These are phyloP conservation scores for Tangara arthus DNA, from an alignment of 2,797 vertebrate genomes.

Conservation along the genomic window DNA sequence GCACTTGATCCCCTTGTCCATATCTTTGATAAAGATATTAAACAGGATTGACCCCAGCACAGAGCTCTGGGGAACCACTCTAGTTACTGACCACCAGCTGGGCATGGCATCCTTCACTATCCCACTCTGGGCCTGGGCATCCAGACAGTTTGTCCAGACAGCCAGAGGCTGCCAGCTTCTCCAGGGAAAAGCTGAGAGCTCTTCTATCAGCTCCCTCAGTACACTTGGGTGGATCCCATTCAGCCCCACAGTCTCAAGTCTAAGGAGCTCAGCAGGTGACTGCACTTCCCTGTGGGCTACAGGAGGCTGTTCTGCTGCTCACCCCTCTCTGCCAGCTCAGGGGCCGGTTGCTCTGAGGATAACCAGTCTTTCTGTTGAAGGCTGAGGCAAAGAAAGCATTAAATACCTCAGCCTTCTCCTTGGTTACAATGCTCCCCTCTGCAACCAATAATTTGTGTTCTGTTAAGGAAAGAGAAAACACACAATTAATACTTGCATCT, in stretches of 20 bases:
- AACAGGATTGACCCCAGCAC: neutral
- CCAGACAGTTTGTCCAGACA: neutral
- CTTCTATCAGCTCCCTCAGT: neutral
- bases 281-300: neutral
- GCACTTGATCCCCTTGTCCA: neutral
- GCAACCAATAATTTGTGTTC: neutral
- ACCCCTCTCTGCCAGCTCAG: neutral
- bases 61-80: neutral
- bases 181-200: neutral
- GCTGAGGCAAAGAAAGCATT: neutral
- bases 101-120: neutral
- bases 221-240: neutral
- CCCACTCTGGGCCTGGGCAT: rapidly evolving
- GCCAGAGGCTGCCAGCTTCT: neutral
- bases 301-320: neutral
- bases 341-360: neutral
- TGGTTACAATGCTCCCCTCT: neutral
- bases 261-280: neutral
- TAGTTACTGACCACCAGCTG: neutral
- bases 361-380: neutral
- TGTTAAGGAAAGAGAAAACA: neutral
- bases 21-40: neutral
- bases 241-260: neutral
- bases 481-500: neutral
- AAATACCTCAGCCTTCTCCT: neutral